These are phyloP conservation scores for Anoplophora glabripennis DNA, from an alignment of 1,140 invertebrate genomes.

Conservation along the genomic window DNA sequence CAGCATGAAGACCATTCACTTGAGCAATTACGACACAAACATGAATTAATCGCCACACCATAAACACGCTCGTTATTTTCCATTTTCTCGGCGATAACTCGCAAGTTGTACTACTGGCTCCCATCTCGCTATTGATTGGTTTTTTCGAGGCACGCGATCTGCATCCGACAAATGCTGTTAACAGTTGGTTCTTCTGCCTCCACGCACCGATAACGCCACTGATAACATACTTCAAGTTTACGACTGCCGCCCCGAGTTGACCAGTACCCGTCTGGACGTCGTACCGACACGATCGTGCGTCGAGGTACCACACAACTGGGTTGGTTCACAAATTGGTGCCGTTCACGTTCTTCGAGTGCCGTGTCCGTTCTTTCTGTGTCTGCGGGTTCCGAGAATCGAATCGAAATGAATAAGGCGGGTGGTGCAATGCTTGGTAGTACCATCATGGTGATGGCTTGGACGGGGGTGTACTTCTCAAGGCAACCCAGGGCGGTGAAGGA, in stretches of 20 bases:
- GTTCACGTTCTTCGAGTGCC: too few relatives aligned
- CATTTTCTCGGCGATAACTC: too few relatives aligned
- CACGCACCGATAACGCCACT: not conserved
- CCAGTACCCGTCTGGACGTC: not conserved
- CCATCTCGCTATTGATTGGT: slow-evolving; percentile 12
- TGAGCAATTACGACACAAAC: too few relatives aligned
- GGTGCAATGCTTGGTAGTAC: slow-evolving; percentile 31
- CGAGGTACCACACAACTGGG: not conserved
- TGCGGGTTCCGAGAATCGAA: not conserved
- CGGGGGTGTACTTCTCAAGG: slow-evolving; percentile 35
- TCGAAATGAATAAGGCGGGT: slow-evolving; percentile 16
- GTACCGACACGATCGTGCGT: not conserved
- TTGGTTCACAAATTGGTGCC: too few relatives aligned
- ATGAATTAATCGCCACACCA: too few relatives aligned
- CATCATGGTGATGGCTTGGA: slow-evolving; percentile 40
- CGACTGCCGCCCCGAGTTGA: not conserved
- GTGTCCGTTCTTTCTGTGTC: not conserved
- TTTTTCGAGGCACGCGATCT: slow-evolving; percentile 14
- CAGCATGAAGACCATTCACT: too few relatives aligned
- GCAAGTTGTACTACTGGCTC: too few relatives aligned
- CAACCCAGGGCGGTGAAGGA: slow-evolving; percentile 2
- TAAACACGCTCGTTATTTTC: too few relatives aligned
- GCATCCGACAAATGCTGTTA: slow-evolving; percentile 22
- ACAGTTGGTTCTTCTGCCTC: slow-evolving; percentile 2
- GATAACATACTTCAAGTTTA: not conserved